Evolutionary conservation across 1,140 invertebrate species (phyloP).

Genomic region (Diabrotica undecimpunctata): DNA sequence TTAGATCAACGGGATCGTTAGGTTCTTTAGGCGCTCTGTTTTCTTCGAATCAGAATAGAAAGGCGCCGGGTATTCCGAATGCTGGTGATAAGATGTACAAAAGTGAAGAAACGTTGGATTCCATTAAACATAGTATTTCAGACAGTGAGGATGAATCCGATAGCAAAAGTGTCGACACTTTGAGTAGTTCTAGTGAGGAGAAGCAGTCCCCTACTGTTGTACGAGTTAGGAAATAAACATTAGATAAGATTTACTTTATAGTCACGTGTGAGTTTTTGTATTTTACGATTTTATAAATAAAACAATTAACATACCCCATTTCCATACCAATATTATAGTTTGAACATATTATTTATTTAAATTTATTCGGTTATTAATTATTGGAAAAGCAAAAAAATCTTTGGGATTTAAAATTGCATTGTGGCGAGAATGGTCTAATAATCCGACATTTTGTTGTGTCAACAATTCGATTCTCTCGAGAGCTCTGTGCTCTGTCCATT

Average conservation of each 20-base stretch:
- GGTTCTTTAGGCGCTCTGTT: slow-evolving; percentile 52
- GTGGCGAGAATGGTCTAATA: no score
- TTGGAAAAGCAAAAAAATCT: no score
- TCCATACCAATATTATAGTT: no score
- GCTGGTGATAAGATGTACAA: slow-evolving; percentile 29
- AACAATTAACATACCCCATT: no score
- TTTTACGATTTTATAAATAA: no score
- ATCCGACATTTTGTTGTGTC: no score
- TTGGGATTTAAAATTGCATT: no score
- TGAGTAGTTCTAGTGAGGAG: slow-evolving; percentile 16
- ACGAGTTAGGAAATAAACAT: slow-evolving; percentile 15
- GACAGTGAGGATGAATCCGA: slow-evolving; percentile 27
- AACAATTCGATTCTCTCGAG: no score
- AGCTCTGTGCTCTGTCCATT: no score
- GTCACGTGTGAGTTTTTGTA: no score
- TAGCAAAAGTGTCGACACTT: slow-evolving; percentile 19
- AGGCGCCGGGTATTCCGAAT: slow-evolving; percentile 29
- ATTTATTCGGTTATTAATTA: no score
- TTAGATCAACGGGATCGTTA: slow-evolving; percentile 52
- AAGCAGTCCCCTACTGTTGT: slow-evolving; percentile 22
- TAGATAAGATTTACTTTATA: background rate
- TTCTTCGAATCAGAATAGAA: slow-evolving; percentile 41
- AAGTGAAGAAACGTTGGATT: slow-evolving; percentile 42
- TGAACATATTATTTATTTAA: no score
- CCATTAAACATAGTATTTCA: slow-evolving; percentile 32